phyloP scores from a whole-genome alignment of 2,888 invertebrate species.

The Campopleginae sp. region DNA sequence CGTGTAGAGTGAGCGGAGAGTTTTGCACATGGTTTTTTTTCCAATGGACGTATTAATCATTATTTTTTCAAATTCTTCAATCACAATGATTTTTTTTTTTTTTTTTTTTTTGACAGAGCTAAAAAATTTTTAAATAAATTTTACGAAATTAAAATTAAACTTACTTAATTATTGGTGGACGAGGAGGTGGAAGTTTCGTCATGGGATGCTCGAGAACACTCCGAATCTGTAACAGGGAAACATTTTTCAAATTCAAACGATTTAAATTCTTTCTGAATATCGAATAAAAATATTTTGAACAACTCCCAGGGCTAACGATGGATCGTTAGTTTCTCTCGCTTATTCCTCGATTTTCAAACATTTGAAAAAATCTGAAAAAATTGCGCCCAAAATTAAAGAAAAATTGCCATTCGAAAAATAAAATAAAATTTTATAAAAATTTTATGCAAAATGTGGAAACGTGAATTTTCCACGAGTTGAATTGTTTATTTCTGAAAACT shows the following conservation, averaged over 20 bases:
- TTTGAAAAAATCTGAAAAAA: no score
- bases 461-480: no score
- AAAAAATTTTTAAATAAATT: neutral
- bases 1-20: neutral
- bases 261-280: neutral
- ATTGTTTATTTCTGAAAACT: neutral
- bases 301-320: no score
- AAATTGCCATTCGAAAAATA: no score
- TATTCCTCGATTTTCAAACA: no score
- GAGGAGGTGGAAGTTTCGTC: slow-evolving; percentile 68
- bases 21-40: neutral
- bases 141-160: slow-evolving; percentile 50
- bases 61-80: neutral
- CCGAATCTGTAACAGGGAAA: slow-evolving; percentile 70
- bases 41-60: neutral
- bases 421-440: no score
- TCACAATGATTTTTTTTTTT: neutral
- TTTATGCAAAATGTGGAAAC: no score
- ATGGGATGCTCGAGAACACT: slow-evolving; percentile 67
- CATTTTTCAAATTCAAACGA: slow-evolving; percentile 15
- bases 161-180: slow-evolving; percentile 71
- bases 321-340: no score
- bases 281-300: no score
- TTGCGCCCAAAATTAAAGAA: no score
- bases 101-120: no score